Percentiles rank a stretch among this genome's conserved stretches.
Conservation (phyloP, 2,797 vertebrate genomes). For the Eulemur mongoz region DNA sequence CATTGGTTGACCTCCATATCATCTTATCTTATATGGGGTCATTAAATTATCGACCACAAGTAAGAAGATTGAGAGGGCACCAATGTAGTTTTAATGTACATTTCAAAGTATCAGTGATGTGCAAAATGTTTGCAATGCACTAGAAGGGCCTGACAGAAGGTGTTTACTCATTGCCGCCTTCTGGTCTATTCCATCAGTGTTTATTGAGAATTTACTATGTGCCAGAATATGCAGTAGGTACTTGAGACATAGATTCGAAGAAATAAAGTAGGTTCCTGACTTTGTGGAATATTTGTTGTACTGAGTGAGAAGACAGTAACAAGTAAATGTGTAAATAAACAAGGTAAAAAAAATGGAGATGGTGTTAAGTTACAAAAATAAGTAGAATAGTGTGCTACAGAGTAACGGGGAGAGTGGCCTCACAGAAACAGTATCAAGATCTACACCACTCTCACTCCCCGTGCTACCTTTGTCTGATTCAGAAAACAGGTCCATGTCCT, state of each 20-base stretch:
- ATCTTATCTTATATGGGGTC: not conserved
- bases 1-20: not conserved
- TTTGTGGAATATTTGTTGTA: not conserved
- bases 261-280: not conserved
- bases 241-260: not conserved
- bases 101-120: not conserved
- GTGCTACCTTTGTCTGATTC: not conserved
- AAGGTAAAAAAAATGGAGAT: not conserved
- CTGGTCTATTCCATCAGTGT: not conserved
- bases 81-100: not conserved
- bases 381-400: not conserved
- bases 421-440: not conserved
- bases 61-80: not conserved
- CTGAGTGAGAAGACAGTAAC: not conserved
- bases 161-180: not conserved
- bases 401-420: not conserved
- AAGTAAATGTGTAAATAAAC: not conserved
- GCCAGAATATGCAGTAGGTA: too few species aligned
- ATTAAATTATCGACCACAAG: not conserved
- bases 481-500: not conserved
- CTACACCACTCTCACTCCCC: rapidly evolving
- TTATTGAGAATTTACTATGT: not conserved
- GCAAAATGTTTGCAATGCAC: not conserved
- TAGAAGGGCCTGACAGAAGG: not conserved
- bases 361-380: not conserved